These are phyloP conservation scores for Crotalus horridus DNA, from an alignment of 2,113 vertebrate species.

Conservation along the genomic window DNA sequence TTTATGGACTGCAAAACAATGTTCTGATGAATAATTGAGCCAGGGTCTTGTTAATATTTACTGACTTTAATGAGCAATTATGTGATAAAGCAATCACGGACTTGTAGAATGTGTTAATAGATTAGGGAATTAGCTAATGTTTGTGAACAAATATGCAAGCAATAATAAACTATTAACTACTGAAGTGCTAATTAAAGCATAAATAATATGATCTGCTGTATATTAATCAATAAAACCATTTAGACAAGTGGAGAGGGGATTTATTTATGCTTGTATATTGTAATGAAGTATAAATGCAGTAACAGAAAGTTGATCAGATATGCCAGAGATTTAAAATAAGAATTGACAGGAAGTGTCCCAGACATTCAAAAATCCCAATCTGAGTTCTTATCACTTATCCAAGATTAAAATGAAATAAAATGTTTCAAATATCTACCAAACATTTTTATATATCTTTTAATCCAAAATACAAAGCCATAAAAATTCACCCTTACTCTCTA, in stretches of 20 bases:
- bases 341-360: background rate
- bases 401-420: background rate
- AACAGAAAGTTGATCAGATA: constrained; percentile 27
- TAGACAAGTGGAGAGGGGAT: constrained; percentile 39
- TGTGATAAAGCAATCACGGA: background rate
- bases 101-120: background rate
- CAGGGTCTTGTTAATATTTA: constrained; percentile 16
- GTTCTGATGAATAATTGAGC: background rate
- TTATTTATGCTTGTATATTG: constrained; percentile 42
- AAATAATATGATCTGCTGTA: constrained; percentile 37
- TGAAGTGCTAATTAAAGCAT: constrained; percentile 44
- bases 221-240: constrained; percentile 46
- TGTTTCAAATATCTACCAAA: background rate
- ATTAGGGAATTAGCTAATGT: constrained; percentile 3
- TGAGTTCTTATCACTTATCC: background rate
- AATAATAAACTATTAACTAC: constrained; percentile 24
- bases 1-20: background rate
- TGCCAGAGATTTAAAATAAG: background rate
- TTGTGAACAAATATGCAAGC: constrained; percentile 22
- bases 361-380: background rate
- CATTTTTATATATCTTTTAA: background rate
- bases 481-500: background rate
- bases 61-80: constrained; percentile 12
- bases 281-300: constrained; percentile 50
- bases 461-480: background rate